A percentile compares a stretch with the other conserved stretches of the same genome.
Conservation (phyloP, 2,797 vertebrate genomes). For the Sus cebifrons region DNA sequence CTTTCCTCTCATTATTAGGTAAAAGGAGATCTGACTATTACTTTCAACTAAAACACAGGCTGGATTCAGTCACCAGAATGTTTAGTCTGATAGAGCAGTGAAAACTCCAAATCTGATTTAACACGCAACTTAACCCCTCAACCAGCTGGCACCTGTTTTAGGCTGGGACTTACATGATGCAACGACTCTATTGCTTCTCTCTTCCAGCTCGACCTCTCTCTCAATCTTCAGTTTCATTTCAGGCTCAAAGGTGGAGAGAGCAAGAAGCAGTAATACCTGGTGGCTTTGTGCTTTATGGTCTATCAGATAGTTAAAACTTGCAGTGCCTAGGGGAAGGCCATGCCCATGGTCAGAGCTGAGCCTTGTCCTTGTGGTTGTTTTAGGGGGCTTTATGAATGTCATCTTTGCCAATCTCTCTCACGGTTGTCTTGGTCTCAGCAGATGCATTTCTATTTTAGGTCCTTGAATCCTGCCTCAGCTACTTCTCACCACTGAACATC, state of each 20-base stretch:
- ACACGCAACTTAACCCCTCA: neutral
- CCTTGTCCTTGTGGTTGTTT: neutral
- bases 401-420: neutral
- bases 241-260: neutral
- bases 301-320: neutral
- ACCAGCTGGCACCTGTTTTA: neutral
- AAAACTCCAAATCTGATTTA: constrained; percentile 59
- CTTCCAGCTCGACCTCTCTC: neutral
- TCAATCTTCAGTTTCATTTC: neutral
- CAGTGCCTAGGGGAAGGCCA: neutral
- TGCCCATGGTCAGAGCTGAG: neutral
- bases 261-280: neutral
- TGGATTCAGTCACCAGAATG: constrained; percentile 39
- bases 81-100: neutral
- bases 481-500: neutral
- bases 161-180: neutral
- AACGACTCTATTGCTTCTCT: neutral
- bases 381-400: neutral
- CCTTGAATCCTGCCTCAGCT: neutral
- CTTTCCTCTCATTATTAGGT: constrained; percentile 30
- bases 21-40: constrained; percentile 17
- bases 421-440: neutral
- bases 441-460: neutral
- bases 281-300: neutral
- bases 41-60: constrained; percentile 49